Evolutionary conservation across 2,888 invertebrate genomes (phyloP), one percentile per base, ranked within the genome.

Genomic region (Agriopis aurantiaria): DNA sequence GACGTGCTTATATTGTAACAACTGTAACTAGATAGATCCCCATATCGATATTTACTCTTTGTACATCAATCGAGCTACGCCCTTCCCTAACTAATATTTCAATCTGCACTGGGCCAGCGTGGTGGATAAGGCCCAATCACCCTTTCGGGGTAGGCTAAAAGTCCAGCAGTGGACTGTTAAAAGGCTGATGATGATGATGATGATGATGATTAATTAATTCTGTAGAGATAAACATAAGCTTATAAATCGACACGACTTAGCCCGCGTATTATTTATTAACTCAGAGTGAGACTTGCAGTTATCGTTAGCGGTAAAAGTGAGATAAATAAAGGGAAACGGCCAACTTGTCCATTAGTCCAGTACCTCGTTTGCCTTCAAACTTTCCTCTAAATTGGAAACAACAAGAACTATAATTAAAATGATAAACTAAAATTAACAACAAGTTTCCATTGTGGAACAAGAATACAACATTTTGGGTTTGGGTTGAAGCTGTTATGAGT

Each of bases 231-330:
- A 23, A 57, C 41, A 55, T 46, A 12, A 48, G 64, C 46, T 65
- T 64, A 69, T 69, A 60, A 61, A 51, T 46, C 69, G 56, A 60
- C 65, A 61, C 78, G 73, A 58, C 56, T 46, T 72, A 71, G 65
- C 63, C 63, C 69, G 72, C 69, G 71, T 69, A 75, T 82, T 78
- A 84, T 82, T 82, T 80, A 84, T 78, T 65, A 80, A 71, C 72
- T 62, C 69, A 69, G 75, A 85, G 82, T 81, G 78, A 79, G 78
- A 76, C 75, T 78, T 76, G 75, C 73, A 81, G 79, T 81, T 82
- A 79, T 76, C 76, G 69, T 80, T 77, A 83, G 76, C 48, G 61
- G 61, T 70, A 77, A 78, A 78, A 73, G 72, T 71, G 71, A 59
- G 64, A 74, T 77, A 74, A 72, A 76, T 73, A 77, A 67, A 72